These are phyloP conservation scores for Pyrgus malvae DNA, from an alignment of 2,888 invertebrate species.

Conservation along the genomic window DNA sequence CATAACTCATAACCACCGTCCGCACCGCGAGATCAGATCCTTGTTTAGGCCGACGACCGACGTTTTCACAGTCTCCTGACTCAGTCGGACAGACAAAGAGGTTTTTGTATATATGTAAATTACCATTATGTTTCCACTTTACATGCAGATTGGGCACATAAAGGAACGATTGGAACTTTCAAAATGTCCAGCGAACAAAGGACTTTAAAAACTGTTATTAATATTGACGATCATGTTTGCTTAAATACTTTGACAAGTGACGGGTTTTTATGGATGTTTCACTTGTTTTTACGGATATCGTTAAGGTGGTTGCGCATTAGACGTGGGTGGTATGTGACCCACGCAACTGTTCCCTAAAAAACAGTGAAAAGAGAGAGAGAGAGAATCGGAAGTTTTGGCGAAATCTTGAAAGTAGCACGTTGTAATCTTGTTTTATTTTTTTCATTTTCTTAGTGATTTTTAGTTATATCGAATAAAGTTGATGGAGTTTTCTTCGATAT, in stretches of 20 bases:
- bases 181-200: slow-evolving; percentile 46
- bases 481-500: too few relatives aligned
- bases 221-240: slow-evolving; percentile 43
- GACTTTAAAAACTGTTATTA: slow-evolving; percentile 52
- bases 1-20: slow-evolving; percentile 44
- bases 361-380: neutral
- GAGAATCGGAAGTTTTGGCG: too few relatives aligned
- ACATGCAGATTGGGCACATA: slow-evolving; percentile 69
- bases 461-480: too few relatives aligned
- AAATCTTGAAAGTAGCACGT: too few relatives aligned
- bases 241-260: slow-evolving; percentile 44
- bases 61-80: slow-evolving; percentile 61
- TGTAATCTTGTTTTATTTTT: too few relatives aligned
- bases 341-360: neutral
- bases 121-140: slow-evolving; percentile 62
- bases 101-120: slow-evolving; percentile 74
- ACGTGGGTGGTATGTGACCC: neutral
- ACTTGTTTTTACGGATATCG: slow-evolving; percentile 5
- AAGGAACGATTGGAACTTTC: slow-evolving; percentile 55
- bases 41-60: slow-evolving; percentile 67
- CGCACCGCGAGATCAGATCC: slow-evolving; percentile 39
- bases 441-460: too few relatives aligned
- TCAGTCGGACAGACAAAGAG: slow-evolving; percentile 60
- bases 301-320: neutral
- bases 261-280: slow-evolving; percentile 30